Evolutionary conservation across 2,888 invertebrate genomes (phyloP).

Genomic region (Brachypalpus laphriformis): DNA sequence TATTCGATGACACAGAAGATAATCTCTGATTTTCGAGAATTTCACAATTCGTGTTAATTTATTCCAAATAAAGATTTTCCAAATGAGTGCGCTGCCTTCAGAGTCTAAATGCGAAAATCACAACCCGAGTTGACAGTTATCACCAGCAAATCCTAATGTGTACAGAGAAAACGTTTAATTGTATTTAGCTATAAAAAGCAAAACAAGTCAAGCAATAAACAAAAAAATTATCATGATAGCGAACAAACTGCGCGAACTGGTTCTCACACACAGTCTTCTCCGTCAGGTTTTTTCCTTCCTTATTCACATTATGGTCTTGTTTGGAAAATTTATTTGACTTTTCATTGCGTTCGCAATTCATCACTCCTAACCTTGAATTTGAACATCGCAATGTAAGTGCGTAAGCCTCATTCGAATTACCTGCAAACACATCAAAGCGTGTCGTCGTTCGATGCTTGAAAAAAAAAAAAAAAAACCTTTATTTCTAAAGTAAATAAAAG

Average conservation of each 20-base stretch:
- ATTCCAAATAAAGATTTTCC: slow-evolving; percentile 45
- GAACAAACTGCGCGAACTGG: slow-evolving; percentile 16
- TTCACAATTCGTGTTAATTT: slow-evolving; percentile 40
- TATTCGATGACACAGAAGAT: slow-evolving; percentile 18
- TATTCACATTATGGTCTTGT: not conserved
- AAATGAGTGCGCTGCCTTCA: not conserved
- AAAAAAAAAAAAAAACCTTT: not conserved
- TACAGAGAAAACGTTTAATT: slow-evolving; percentile 21
- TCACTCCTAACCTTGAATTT: slow-evolving; percentile 10
- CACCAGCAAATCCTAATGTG: not conserved
- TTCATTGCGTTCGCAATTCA: slow-evolving; percentile 24
- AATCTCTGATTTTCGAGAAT: not conserved
- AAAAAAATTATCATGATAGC: slow-evolving; percentile 18
- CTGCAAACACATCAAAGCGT: not conserved
- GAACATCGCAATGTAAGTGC: not conserved
- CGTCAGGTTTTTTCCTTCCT: slow-evolving; percentile 7
- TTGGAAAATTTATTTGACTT: slow-evolving; percentile 24
- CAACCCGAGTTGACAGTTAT: not conserved
- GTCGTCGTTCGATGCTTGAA: not conserved
- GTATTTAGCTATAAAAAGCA: not conserved
- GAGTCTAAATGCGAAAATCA: not conserved
- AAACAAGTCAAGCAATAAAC: not conserved
- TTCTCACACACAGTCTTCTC: not conserved
- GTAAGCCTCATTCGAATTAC: slow-evolving; percentile 16
- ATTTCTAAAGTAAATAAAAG: slow-evolving; percentile 52